Evolutionary conservation across 2,113 vertebrate species (phyloP), one percentile per base, ranked within the genome.

Genomic region (Anthoscopus minutus): DNA sequence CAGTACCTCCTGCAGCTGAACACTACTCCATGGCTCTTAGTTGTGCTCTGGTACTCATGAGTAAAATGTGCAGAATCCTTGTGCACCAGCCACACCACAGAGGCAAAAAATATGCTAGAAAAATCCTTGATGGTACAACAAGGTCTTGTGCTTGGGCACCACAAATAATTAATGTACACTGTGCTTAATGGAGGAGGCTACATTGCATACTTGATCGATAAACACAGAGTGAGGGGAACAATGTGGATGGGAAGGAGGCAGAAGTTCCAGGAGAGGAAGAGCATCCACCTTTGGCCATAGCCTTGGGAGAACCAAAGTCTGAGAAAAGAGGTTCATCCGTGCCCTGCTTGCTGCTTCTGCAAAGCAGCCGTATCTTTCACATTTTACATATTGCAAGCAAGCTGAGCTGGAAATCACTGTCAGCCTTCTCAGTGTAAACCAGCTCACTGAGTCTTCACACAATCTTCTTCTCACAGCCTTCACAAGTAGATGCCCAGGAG

Each of bases 211-310:
- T 14, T 4, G 4, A 12, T n/a, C 51, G 48, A 67, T n/a, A 81
- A 89, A 74, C 1, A 1, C 22, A 57, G 40, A 72, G 67, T 0
- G 1, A 58, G 31, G 13, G 4, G 12, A 6, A 18, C 22, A n/a
- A 2, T 24, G 15, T 3, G 7, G 38, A 38, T 3, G 17, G 48
- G 50, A 82, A 73, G 37, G 37, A 82, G 40, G 25, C 37, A 64
- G 65, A 85, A 33, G 40, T 22, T 4, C 24, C 51, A 44, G 37
- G 40, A 51, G 40, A 80, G 16, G 24, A 56, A 77, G 14, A 42
- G 14, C 10, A 64, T 38, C 51, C 4, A 3, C 15, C 22, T 73
- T 45, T 35, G 50, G 27, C 24, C 54, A 44, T 17, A 78, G 67
- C 28, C 38, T 42, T 54, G 19, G 19, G 19, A 77, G 42, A 83